A percentile compares a stretch with the other conserved stretches of the same genome.
Evolutionary conservation across 1,140 invertebrate genomes (phyloP).

Genomic region (Caenorhabditis latens): DNA sequence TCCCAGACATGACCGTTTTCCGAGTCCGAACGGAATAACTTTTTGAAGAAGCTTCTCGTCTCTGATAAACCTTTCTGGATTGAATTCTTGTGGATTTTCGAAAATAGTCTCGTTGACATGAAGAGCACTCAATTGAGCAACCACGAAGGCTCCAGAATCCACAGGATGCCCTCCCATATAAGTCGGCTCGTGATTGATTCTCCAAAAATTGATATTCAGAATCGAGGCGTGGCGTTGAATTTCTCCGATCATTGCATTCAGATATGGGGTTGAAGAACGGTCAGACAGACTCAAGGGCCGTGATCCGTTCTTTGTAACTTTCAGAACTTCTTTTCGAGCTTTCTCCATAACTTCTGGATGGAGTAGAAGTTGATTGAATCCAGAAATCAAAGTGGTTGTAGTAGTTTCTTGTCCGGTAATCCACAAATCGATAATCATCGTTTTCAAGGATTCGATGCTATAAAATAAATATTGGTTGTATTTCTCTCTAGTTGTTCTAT

Average conservation of each 20-base stretch:
- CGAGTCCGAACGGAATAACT: constrained; percentile 64
- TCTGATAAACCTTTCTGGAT: not conserved
- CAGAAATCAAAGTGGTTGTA: constrained; percentile 19
- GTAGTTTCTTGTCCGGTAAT: constrained; percentile 60
- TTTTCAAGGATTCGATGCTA: constrained; percentile 6
- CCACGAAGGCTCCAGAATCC: not conserved
- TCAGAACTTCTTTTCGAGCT: constrained; percentile 1
- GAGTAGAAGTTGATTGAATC: constrained; percentile 20
- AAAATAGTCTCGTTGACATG: not conserved
- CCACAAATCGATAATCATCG: constrained; percentile 46
- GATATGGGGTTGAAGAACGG: constrained; percentile 30
- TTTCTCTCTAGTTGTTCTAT: not conserved
- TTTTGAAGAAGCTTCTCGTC: constrained; percentile 55
- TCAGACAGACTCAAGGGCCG: not conserved
- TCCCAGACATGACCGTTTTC: constrained; percentile 62
- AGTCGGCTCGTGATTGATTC: not conserved
- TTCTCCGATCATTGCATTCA: constrained; percentile 53
- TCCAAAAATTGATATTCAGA: constrained; percentile 58
- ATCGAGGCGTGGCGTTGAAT: constrained; percentile 60
- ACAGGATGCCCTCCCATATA: not conserved
- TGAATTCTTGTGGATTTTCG: not conserved
- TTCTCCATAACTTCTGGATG: constrained; percentile 29
- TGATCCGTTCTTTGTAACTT: constrained; percentile 7
- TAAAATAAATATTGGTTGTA: not conserved
- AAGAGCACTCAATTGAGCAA: too few species aligned